Conservation (phyloP, 2,113 vertebrate species). For the Nothocercus nigrocapillus region DNA sequence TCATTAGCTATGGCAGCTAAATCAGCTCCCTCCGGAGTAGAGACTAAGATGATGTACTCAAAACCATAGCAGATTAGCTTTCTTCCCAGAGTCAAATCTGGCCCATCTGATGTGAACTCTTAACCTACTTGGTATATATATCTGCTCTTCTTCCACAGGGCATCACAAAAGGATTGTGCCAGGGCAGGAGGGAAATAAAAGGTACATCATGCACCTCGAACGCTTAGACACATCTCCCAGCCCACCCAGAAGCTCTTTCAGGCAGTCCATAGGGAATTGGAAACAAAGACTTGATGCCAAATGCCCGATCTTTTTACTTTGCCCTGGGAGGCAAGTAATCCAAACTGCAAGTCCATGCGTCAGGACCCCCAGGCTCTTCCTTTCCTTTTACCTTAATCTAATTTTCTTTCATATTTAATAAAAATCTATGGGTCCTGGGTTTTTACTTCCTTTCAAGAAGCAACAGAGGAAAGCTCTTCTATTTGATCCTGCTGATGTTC, state of each 20-base stretch:
- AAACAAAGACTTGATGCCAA: not conserved
- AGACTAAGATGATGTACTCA: not conserved
- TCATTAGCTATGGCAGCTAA: not conserved
- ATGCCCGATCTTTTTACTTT: constrained; percentile 10
- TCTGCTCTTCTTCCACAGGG: not conserved
- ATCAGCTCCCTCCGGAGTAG: not conserved
- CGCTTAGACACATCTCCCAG: not conserved
- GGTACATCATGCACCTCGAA: not conserved
- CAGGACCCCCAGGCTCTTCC: not conserved
- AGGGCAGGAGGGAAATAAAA: not conserved
- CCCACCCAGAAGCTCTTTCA: constrained; percentile 12
- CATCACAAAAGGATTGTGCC: not conserved
- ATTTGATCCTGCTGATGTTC: constrained; percentile 82
- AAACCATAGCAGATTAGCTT: not conserved
- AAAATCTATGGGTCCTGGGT: constrained; percentile 45
- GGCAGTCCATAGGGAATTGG: not conserved
- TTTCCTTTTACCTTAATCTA: constrained; percentile 44
- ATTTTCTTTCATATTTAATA: constrained; percentile 67
- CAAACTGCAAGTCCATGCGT: not conserved
- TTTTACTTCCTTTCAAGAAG: constrained; percentile 77
- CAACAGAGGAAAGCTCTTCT: constrained; percentile 76
- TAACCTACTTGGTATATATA: not conserved
- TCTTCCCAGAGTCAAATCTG: not conserved
- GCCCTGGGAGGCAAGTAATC: not conserved
- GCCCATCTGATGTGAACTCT: not conserved